Conservation (phyloP, 2,797 vertebrate species). For the Pithecia hirsuta region DNA sequence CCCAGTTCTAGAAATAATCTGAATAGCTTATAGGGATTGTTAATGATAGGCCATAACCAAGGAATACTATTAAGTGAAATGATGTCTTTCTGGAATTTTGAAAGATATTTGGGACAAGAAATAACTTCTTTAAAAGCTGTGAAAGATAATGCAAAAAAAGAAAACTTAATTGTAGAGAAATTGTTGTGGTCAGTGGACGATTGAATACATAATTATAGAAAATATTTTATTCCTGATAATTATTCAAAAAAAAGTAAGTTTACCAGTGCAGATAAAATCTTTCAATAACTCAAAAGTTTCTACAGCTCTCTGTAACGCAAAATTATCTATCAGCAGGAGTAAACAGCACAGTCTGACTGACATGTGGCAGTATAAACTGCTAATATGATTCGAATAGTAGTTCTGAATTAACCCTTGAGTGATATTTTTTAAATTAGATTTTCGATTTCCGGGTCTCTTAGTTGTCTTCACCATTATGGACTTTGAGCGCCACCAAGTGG, state of each 20-base stretch:
- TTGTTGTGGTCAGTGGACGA: neutral
- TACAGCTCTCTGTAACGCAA: neutral
- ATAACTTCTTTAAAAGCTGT: neutral
- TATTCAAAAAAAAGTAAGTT: neutral
- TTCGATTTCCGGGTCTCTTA: neutral
- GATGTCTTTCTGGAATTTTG: neutral
- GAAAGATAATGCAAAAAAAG: neutral
- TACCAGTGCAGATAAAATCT: neutral
- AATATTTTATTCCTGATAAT: neutral
- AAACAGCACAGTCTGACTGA: neutral
- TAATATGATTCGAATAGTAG: slow-evolving; percentile 42
- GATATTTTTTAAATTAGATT: slow-evolving; percentile 40
- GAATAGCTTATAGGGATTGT: neutral
- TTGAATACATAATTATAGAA: neutral
- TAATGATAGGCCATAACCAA: neutral
- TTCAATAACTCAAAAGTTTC: neutral
- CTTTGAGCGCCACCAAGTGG: slow-evolving; percentile 85
- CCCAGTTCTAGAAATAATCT: neutral
- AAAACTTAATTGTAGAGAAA: neutral
- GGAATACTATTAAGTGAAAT: neutral
- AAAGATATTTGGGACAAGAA: neutral
- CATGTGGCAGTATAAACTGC: neutral
- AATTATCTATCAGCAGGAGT: neutral
- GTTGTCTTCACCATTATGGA: slow-evolving; percentile 23
- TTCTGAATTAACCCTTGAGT: slow-evolving; percentile 3